These are phyloP conservation scores for Ennomos fuscantarius DNA, from an alignment of 2,888 invertebrate genomes.

Conservation along the genomic window DNA sequence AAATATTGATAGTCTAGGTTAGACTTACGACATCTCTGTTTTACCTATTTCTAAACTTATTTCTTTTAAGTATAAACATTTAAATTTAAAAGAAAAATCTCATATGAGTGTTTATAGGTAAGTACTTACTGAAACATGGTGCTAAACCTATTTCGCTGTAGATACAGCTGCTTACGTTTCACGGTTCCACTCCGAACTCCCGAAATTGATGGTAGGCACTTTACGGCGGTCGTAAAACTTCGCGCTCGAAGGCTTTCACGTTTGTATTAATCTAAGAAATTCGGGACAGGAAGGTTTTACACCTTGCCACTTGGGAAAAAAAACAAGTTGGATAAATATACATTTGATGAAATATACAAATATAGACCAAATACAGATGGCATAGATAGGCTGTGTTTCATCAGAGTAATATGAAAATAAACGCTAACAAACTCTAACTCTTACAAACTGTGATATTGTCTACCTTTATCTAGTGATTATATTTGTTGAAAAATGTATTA, in stretches of 20 bases:
- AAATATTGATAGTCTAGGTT: too few relatives aligned
- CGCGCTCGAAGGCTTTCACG: slow-evolving; percentile 37
- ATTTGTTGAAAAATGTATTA: too few relatives aligned
- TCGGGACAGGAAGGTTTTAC: slow-evolving; percentile 34
- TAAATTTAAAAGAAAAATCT: not conserved
- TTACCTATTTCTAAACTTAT: too few relatives aligned
- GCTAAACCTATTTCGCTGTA: slow-evolving; percentile 5
- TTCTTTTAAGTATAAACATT: too few relatives aligned
- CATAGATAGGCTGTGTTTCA: too few relatives aligned
- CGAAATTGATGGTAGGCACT: slow-evolving; percentile 44
- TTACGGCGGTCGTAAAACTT: slow-evolving; percentile 47
- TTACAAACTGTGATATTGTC: too few relatives aligned
- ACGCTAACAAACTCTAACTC: too few relatives aligned
- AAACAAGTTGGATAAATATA: not conserved
- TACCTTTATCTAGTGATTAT: too few relatives aligned
- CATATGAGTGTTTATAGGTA: not conserved
- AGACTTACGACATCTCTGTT: too few relatives aligned
- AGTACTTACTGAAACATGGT: not conserved
- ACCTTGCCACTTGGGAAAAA: slow-evolving; percentile 30
- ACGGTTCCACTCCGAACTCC: slow-evolving; percentile 34
- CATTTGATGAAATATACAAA: too few relatives aligned
- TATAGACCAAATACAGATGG: too few relatives aligned
- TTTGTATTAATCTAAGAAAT: slow-evolving; percentile 46
- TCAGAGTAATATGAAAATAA: too few relatives aligned
- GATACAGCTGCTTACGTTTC: slow-evolving; percentile 28